phyloP scores from a whole-genome alignment of 1,140 invertebrate species.

The Teleopsis dalmanni region DNA sequence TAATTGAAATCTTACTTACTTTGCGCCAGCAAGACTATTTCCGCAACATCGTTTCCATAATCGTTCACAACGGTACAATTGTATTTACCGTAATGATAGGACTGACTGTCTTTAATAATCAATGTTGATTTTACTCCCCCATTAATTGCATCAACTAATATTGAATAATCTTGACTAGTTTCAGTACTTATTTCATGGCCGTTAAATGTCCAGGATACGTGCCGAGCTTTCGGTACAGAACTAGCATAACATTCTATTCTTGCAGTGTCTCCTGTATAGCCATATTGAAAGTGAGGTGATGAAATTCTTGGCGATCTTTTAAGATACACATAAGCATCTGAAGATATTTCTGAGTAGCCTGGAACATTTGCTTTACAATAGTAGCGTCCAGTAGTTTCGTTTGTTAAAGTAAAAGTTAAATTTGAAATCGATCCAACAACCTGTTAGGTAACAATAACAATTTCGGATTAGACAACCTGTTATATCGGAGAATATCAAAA shows the following conservation, averaged over 20 bases:
- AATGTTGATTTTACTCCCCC: constrained; percentile 70
- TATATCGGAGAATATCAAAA: no score
- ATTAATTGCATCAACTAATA: constrained; percentile 54
- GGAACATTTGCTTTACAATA: constrained; percentile 77
- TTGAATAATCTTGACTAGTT: constrained; percentile 57
- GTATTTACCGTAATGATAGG: constrained; percentile 83
- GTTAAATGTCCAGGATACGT: constrained; percentile 75
- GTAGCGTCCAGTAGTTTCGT: constrained; percentile 76
- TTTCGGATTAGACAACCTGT: no score
- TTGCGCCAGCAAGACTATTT: constrained; percentile 77
- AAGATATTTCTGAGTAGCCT: constrained; percentile 76
- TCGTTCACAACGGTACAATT: constrained; percentile 90
- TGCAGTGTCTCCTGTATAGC: constrained; percentile 68
- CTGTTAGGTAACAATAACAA: constrained; percentile 33
- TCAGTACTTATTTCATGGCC: constrained; percentile 69
- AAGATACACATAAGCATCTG: constrained; percentile 74
- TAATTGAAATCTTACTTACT: constrained; percentile 74
- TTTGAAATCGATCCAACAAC: constrained; percentile 67
- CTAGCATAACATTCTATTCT: constrained; percentile 81
- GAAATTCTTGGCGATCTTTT: constrained; percentile 79
- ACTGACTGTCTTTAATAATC: constrained; percentile 72
- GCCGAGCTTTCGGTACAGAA: constrained; percentile 77
- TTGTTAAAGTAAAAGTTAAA: constrained; percentile 64
- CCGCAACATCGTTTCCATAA: constrained; percentile 76
- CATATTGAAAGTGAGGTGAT: constrained; percentile 67